A percentile compares a stretch with the other conserved stretches of the same genome.
phyloP scores from a whole-genome alignment of 2,113 vertebrate genomes.

The Psephotus haematonotus region DNA sequence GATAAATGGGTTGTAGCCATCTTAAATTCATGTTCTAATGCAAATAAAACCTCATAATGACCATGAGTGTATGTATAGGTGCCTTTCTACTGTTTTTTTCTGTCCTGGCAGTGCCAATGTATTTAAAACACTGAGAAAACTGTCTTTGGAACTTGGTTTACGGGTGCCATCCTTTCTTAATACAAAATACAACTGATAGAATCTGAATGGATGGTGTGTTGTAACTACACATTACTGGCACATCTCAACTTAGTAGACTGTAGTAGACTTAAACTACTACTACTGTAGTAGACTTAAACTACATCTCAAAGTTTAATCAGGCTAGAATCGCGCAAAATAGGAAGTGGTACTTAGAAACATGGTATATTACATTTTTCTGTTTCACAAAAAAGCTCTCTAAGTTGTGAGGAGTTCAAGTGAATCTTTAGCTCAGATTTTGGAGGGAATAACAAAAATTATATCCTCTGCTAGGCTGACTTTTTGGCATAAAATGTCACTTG shows the following conservation, averaged over 20 bases:
- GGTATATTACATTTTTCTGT: neutral
- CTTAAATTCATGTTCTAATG: slow-evolving; percentile 3
- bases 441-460: neutral
- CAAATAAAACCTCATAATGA: slow-evolving; percentile 2
- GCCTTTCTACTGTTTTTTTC: neutral
- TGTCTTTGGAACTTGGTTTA: neutral
- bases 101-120: neutral
- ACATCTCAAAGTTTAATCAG: neutral
- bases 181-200: rapidly evolving
- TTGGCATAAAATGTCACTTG: neutral
- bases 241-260: too few relatives aligned
- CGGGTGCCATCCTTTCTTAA: neutral
- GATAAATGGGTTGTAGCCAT: neutral
- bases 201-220: neutral
- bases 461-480: neutral
- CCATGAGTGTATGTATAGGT: neutral
- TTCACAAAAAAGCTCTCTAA: neutral
- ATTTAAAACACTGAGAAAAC: neutral
- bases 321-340: neutral
- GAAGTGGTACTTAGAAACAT: neutral
- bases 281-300: neutral
- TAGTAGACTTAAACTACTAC: neutral
- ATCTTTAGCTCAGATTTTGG: neutral
- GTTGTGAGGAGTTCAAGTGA: neutral
- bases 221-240: neutral